Base-by-base conservation (phyloP, 2,113 vertebrate species). In the Lamprotornis superbus region DNA sequence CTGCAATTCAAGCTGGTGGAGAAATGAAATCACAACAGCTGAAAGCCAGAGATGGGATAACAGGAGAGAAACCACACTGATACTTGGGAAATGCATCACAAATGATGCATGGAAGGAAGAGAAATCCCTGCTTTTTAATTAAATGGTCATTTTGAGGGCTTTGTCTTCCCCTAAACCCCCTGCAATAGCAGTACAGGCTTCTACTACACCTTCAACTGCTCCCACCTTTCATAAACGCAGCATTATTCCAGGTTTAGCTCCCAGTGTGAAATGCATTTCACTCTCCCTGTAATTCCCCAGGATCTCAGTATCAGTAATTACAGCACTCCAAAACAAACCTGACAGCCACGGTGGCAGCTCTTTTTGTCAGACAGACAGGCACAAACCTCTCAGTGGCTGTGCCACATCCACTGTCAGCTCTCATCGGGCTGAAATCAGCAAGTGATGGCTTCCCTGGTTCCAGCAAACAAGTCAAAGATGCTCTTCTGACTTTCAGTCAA, bases 281-380 rank as follows among this genome's bases (percentile, higher is more conserved):
- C 20, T 73, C 50, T 83, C 81, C 65, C 79, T 60, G 2, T 28
- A 76, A 83, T 27, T 71, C 37, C 83, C 80, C 4, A 3, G 77
- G 47, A 89, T 85, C 81, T 83, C 60, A 85, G 44, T 65, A 6
- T 49, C 68, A 70, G 81, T 88, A 95, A 95, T 97, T 91, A 79
- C 33, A 91, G 78, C 88, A 79, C 77, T 47, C 73, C 49, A 84
- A 93, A 96, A 59, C 78, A 90, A 86, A 87, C 57, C 78, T 93
- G 95, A 84, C 93, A 97, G 95, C 78, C 89, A 70, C 10, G 2
- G 15, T 90, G 92, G 68, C 89, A 91, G 76, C 94, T 90, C 92
- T 91, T 10, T 86, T 70, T 87, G 93, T 88, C 90, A 95, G 37
- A 46, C 63, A 83, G 83, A 76, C 67, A 94, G 60, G 75, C 84